Evolutionary conservation across 53 echinoderm and acorn worm genomes (phyloP), one percentile per base, ranked within the genome.

Genomic region (Holothuria scabra): DNA sequence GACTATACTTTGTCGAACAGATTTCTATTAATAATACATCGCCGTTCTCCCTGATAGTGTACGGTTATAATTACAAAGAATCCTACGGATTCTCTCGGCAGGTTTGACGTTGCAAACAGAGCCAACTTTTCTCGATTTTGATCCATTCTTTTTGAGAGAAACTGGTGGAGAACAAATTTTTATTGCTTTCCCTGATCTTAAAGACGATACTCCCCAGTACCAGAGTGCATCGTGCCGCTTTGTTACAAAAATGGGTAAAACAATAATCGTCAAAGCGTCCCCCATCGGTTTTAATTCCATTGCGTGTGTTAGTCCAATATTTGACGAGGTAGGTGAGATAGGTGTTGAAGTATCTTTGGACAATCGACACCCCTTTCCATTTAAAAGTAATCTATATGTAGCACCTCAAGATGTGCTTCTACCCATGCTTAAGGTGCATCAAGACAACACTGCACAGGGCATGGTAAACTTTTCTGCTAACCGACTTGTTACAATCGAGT

Each of bases 51-150:
- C 88, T 91, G n/a, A 85, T 85, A 37, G 91, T 91, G 29, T 91
- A 85, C 81, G 91, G 91, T 0, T 88, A 85, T 26, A 85, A 91
- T 71, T 1, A 37, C 5, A 25, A 18, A 56, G 91, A 91, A 85
- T 34, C 88, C 4, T 91, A 91, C 61, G 91, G 91, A 28, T 91
- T 88, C 67, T 88, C 67, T 65, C 88, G 9, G 88, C 91, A 60
- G 91, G 91, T 44, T 64, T 91, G 65, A 85, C 83, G 21, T 85
- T 91, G 41, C 72, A 70, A 31, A 74, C 63, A 30, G 78, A 88
- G 34, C 28, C 60, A 24, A 70, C 83, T 49, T 49, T 91, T 11
- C 62, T 91, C 26, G 60, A 66, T 34, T 31, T 61, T 34, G 60
- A 59, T 22, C 87, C 91, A 12, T 88, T 88, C 66, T 90, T 86